Conservation (phyloP, 2,888 invertebrate species). For the Noctua janthina region DNA sequence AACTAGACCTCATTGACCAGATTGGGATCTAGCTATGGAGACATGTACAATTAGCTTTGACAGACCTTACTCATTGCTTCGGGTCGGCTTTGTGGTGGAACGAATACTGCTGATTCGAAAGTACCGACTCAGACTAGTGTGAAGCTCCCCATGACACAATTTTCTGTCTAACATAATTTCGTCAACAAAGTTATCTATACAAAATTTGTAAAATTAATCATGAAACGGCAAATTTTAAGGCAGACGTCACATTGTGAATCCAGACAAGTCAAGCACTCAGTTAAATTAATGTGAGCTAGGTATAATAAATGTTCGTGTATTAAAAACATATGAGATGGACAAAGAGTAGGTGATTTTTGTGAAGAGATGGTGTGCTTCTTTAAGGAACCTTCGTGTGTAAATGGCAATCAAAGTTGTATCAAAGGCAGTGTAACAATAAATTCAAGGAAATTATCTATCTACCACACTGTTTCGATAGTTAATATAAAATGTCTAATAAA, state of each 20-base stretch:
- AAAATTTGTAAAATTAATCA: conserved; percentile 66
- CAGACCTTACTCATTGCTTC: neutral
- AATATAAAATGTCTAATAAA: neutral
- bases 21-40: neutral
- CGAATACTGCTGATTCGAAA: neutral
- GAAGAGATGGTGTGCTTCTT: neutral
- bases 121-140: neutral
- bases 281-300: conserved; percentile 75
- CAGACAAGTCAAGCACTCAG: conserved; percentile 73
- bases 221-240: conserved; percentile 64
- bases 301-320: conserved; percentile 66
- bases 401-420: neutral
- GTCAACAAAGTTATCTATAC: conserved; percentile 54
- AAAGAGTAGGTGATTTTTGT: conserved; percentile 59
- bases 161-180: conserved; percentile 32
- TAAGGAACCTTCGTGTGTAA: neutral
- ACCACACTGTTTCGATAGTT: neutral
- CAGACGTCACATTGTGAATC: conserved; percentile 63
- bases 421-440: neutral
- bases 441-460: neutral
- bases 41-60: neutral
- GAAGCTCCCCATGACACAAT: conserved; percentile 13
- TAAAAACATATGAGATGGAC: conserved; percentile 67
- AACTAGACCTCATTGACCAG: neutral
- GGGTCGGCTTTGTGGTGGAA: neutral